Conservation (phyloP, 2,888 invertebrate genomes). For the Lochmaea crataegi region DNA sequence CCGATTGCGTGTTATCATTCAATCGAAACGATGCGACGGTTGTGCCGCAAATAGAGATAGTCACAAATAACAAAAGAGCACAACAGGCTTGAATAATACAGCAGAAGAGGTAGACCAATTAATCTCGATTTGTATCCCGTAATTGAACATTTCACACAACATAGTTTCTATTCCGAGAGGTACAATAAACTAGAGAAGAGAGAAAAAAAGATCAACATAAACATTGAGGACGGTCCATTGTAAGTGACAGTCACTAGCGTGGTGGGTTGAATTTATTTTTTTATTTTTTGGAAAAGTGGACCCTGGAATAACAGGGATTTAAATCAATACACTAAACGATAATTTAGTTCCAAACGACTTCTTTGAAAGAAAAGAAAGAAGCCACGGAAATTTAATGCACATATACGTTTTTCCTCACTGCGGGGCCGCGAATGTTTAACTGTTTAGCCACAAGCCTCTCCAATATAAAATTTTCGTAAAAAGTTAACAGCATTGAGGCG, state of each 20-base stretch:
- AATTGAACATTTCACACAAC: constrained; percentile 27
- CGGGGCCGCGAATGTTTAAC: no score
- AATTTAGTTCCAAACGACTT: no score
- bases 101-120: constrained; percentile 13
- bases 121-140: constrained; percentile 23
- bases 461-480: no score
- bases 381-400: no score
- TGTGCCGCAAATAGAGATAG: constrained; percentile 14
- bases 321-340: no score
- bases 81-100: constrained; percentile 19
- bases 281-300: background rate
- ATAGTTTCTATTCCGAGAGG: constrained; percentile 8
- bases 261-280: background rate
- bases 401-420: no score
- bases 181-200: background rate
- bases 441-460: no score
- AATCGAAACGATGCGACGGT: constrained; percentile 8
- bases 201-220: background rate
- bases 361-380: no score
- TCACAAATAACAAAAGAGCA: background rate
- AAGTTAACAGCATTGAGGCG: no score
- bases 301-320: no score
- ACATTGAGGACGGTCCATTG: background rate
- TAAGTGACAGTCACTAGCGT: background rate
- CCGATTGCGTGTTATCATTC: constrained; percentile 21